Evolutionary conservation across 2,113 vertebrate species (phyloP).

Genomic region (Bucco capensis): DNA sequence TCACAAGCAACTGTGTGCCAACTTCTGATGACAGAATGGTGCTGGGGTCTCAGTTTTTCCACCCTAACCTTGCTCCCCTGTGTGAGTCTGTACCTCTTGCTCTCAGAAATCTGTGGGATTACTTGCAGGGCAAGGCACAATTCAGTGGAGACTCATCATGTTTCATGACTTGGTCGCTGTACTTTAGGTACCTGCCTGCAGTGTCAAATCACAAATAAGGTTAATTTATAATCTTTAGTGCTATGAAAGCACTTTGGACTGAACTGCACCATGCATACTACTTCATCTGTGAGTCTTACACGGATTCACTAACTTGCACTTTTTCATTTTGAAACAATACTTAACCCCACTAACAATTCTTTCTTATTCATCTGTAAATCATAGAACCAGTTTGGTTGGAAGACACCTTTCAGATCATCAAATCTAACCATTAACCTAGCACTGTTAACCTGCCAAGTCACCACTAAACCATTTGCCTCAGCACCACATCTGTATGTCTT

Average conservation of each 20-base stretch:
- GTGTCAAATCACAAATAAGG: neutral
- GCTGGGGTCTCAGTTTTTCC: neutral
- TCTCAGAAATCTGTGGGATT: neutral
- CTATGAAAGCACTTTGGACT: neutral
- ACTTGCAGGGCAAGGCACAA: neutral
- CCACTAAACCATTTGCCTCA: too few species aligned
- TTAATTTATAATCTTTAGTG: neutral
- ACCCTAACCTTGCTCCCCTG: neutral
- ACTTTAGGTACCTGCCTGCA: neutral
- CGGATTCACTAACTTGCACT: neutral
- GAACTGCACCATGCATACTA: neutral
- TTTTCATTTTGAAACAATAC: neutral
- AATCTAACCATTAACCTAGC: too few species aligned
- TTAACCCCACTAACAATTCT: neutral
- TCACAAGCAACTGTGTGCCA: rapidly evolving
- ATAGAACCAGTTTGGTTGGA: too few species aligned
- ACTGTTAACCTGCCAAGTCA: too few species aligned
- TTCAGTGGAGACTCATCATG: neutral
- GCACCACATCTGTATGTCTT: too few species aligned
- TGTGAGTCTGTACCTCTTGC: neutral
- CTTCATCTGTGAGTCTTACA: neutral
- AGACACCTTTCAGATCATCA: too few species aligned
- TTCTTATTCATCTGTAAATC: neutral
- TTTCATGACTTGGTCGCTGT: neutral
- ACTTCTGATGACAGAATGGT: neutral